Base-by-base conservation (phyloP, 92 coral and sea anemone species). In the Bergia puertoricense region DNA sequence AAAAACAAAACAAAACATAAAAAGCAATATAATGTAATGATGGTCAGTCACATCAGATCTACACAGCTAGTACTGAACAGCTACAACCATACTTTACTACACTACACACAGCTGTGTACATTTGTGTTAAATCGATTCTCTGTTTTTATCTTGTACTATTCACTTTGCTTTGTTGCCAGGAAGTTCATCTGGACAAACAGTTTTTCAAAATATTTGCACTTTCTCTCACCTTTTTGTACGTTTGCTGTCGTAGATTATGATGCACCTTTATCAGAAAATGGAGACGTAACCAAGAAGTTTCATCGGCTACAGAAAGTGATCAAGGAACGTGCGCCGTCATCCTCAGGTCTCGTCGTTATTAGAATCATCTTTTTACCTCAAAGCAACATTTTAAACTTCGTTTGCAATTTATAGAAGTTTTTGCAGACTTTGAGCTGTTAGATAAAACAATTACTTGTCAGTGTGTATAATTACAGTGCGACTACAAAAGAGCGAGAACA, bases 191-290 rank as follows among this genome's bases (percentile, higher is more conserved):
- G 0, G 65, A 10, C 18, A 57, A 20, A 57, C 22, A 57, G 22
- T 18, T 57, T 57, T 57, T 51, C 45, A 8, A 20, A 23, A 20
- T 15, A 8, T 41, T 67, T 6, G 11, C n/a, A 44, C 7, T 43
- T 39, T 23, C 30, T 23, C 18, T 42, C 6, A 39, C 54, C 5
- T 8, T 69, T 79, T 37, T 5, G 36, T 8, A 0, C 42, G 20
- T 54, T 30, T 57, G 8, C 57, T 23, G 56, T 45, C 71, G 79
- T 57, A 84, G 87, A 84, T 48, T 84, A 84, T 10, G 87, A 84
- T 71, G 87, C 87, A 2, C 87, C 87, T 46, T 71, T 84, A 71
- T 46, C 87, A 48, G 87, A 84, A 71, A 84, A 41, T 46, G 87
- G 87, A 45, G 87, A 84, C 20, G 62, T 84, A 69, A 84, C 87